Base-by-base conservation (phyloP, 2,797 vertebrate species). In the Hylomyscus alleni region DNA sequence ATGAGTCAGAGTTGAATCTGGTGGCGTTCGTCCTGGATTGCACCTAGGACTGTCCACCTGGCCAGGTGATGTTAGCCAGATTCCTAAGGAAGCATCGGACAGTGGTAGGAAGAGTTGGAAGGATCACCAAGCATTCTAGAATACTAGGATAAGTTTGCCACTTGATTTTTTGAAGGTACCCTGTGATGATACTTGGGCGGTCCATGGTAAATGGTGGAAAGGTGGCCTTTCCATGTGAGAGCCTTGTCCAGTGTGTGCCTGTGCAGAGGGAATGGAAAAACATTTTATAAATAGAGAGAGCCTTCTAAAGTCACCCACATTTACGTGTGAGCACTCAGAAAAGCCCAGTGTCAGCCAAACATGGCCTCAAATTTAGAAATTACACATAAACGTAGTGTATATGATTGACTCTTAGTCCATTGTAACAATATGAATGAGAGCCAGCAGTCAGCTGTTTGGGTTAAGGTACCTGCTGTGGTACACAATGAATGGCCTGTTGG, bases 111-210 rank as follows among this genome's bases (percentile, higher is more conserved):
- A 9, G n/a, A 92, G 29, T 19, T 85, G 73, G 22, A 29, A 92
- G 89, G 20, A 60, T 87, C 9, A 29, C 54, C 26, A 52, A 94
- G 50, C 82, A 88, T 73, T 93, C 76, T 76, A 50, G n/a, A 90
- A 50, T 75, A 50, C 22, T 12, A 91, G 58, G 34, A 54, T 44
- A 76, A 77, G 37, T 60, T 80, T 87, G 13, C 92, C 90, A 24
- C 31, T 44, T 78, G 82, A 56, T 54, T 40, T 82, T 56, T 52
- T 40, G 24, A 84, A 72, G 89, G 20, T 65, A 31, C 12, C n/a
- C 50, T 37, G 7, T 11, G 37, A 50, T 69, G 54, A 8, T 52
- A 29, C 72, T 90, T 92, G 56, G 78, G 4, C 19, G 29, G 37
- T 14, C 29, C 20, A 1, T 22, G 26, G 24, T 69, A 58, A 37